phyloP scores from a whole-genome alignment of 2,797 vertebrate genomes.

The Delichon dasypus region DNA sequence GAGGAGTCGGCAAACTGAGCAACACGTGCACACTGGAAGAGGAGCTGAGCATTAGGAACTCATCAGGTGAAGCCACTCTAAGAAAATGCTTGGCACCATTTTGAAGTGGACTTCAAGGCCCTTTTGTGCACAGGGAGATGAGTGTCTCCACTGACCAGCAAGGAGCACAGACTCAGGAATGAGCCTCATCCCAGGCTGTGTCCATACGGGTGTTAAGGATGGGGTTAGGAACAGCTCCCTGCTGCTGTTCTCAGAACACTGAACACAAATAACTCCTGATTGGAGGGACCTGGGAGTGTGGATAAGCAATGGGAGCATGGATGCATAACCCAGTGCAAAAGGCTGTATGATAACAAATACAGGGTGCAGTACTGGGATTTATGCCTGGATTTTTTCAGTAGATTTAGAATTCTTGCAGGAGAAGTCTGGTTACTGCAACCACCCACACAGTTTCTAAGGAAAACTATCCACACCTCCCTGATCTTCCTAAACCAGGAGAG shows the following conservation, averaged over 20 bases:
- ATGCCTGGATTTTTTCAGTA: not conserved
- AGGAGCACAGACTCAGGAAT: not conserved
- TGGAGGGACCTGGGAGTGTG: not conserved
- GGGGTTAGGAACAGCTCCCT: not conserved
- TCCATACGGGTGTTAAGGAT: not conserved
- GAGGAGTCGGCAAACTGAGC: conserved; percentile 72
- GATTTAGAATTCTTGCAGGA: not conserved
- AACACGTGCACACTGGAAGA: conserved; percentile 79
- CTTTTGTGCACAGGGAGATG: rapidly evolving
- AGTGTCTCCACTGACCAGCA: not conserved
- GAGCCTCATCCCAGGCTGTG: not conserved
- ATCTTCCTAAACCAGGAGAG: not conserved
- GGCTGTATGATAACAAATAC: not conserved
- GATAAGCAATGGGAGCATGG: not conserved
- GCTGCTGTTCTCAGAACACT: not conserved
- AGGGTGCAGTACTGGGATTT: not conserved
- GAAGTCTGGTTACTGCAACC: not conserved
- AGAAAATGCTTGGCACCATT: not conserved
- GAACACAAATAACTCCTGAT: not conserved
- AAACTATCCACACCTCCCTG: not conserved
- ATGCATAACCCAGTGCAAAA: not conserved
- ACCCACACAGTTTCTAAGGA: not conserved
- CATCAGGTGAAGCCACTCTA: not conserved
- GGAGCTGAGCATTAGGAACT: conserved; percentile 52
- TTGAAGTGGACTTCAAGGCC: not conserved